A percentile compares a stretch with the other conserved stretches of the same genome.
Evolutionary conservation across 37 sponge, comb jelly and placozoan genomes (phyloP).

Genomic region (Aplysina aerophoba): DNA sequence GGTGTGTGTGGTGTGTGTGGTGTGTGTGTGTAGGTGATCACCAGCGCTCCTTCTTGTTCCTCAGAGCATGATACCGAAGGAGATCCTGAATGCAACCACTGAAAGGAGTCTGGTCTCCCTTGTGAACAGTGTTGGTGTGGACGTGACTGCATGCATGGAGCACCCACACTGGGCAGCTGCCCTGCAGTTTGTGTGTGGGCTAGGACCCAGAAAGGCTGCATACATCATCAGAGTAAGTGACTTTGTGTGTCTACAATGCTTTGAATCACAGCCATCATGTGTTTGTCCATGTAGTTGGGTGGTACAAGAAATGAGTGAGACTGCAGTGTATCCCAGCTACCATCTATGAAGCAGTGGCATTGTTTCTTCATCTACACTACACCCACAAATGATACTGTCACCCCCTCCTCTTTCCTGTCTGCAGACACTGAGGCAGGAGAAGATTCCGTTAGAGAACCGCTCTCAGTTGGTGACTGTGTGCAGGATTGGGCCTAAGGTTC

Average conservation of each 20-base stretch:
- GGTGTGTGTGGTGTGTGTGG: not conserved
- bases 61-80: constrained; percentile 51
- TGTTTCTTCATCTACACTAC: not conserved
- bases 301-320: not conserved
- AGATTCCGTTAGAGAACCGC: constrained; percentile 77
- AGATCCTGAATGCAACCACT: constrained; percentile 58
- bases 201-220: constrained; percentile 95
- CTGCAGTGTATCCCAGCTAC: not conserved
- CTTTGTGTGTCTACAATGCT: too few species aligned
- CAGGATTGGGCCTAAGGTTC: constrained; percentile 87
- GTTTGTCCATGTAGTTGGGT: too few species aligned
- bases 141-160: constrained; percentile 82
- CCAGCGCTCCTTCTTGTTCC: not conserved
- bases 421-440: constrained; percentile 88
- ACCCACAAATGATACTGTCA: not conserved
- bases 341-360: not conserved
- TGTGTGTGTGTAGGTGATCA: not conserved
- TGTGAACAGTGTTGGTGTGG: constrained; percentile 92
- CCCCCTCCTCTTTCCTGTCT: not conserved
- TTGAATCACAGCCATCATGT: too few species aligned
- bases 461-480: constrained; percentile 90
- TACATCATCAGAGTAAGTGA: constrained; percentile 78
- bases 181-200: constrained; percentile 87
- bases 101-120: constrained; percentile 77
- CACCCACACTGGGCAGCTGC: constrained; percentile 64